These are phyloP conservation scores for Actinopyga echinites DNA, from an alignment of 53 echinoderm and acorn worm species.

Conservation along the genomic window DNA sequence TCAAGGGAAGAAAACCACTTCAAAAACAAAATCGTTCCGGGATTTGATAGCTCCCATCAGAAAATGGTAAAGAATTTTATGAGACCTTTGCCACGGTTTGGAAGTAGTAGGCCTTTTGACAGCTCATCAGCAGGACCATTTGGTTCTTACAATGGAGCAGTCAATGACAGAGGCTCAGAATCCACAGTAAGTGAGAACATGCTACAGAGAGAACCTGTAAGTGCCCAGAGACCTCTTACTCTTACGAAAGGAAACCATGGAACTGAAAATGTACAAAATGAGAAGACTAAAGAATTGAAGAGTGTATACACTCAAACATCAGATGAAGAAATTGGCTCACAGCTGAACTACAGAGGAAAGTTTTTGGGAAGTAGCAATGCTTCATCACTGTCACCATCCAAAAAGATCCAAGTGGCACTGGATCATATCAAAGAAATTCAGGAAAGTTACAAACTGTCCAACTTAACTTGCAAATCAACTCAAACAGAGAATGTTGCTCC, in stretches of 20 bases:
- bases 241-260: no score
- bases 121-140: no score
- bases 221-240: no score
- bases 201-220: no score
- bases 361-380: background rate
- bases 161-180: no score
- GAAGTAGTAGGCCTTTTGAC: no score
- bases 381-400: background rate
- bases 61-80: no score
- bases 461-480: background rate
- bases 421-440: background rate
- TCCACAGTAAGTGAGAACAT: no score
- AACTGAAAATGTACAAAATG: no score
- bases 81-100: no score
- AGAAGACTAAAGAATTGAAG: background rate
- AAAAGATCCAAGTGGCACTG: background rate
- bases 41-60: no score
- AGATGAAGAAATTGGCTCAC: background rate
- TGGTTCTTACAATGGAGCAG: no score
- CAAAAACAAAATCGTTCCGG: background rate
- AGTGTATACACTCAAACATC: background rate
- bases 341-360: background rate
- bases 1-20: background rate
- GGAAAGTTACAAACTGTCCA: background rate
- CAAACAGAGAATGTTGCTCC: background rate